A percentile compares a stretch with the other conserved stretches of the same genome.
These are phyloP conservation scores for Pseudorhombus dupliciocellatus DNA, from an alignment of 2,113 vertebrate species.

Conservation along the genomic window DNA sequence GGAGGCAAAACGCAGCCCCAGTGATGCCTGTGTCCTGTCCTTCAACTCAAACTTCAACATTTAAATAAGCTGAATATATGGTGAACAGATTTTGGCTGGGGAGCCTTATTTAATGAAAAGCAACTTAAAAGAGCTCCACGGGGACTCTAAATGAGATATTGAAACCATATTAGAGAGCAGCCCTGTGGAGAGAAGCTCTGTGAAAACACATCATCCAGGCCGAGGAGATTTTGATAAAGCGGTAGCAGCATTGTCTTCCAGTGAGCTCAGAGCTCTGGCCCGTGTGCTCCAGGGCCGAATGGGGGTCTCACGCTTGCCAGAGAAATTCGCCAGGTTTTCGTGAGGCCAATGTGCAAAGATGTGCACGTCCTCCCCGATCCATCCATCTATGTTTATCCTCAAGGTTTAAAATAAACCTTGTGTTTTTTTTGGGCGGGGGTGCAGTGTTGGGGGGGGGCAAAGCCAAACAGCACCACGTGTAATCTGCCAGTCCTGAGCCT, in stretches of 20 bases:
- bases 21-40: slow-evolving; percentile 18
- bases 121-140: slow-evolving; percentile 20
- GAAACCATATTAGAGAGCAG: neutral
- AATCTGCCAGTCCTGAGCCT: too few relatives aligned
- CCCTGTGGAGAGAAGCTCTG: slow-evolving; percentile 11
- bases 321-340: slow-evolving; percentile 68
- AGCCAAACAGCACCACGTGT: too few relatives aligned
- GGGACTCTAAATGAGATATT: slow-evolving; percentile 9
- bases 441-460: too few relatives aligned
- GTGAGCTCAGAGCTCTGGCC: slow-evolving; percentile 59
- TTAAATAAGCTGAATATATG: slow-evolving; percentile 21
- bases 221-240: slow-evolving; percentile 53
- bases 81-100: neutral
- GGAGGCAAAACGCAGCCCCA: slow-evolving; percentile 17
- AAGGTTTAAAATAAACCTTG: slow-evolving; percentile 25
- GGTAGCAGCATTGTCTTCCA: slow-evolving; percentile 33
- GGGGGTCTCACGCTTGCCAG: slow-evolving; percentile 60
- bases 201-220: slow-evolving; percentile 18
- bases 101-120: slow-evolving; percentile 7
- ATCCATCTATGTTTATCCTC: slow-evolving; percentile 7
- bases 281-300: slow-evolving; percentile 51
- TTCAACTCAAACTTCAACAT: slow-evolving; percentile 33
- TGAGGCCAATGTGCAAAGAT: slow-evolving; percentile 63
- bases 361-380: slow-evolving; percentile 11
- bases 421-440: too few relatives aligned